Evolutionary conservation across 2,888 invertebrate genomes (phyloP), one percentile per base, ranked within the genome.

Genomic region (Cryptocheilus praepositus): DNA sequence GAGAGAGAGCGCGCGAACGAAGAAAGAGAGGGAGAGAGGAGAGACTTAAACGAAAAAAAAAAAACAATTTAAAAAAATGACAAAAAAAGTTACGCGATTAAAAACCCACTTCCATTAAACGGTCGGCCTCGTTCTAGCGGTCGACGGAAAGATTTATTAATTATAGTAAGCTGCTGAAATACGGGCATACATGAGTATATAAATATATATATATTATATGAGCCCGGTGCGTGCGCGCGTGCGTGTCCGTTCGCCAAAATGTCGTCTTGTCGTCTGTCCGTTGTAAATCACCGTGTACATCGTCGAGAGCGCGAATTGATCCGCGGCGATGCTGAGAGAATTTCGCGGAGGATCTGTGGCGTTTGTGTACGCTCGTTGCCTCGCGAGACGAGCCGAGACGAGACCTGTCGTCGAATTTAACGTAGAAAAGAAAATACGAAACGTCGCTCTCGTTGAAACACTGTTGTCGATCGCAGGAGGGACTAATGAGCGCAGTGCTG

Each of bases 71-170:
- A n/a, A 25, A 49, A 56, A 49, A 55, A 56, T 53, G 49, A 56
- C 63, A 46, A 53, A 46, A 62, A 54, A 46, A 49, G 36, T 36
- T 11, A 11, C 36, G 36, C 36, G 36, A 36, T 36, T 8, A 36
- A 36, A 58, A 44, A 49, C 59, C 51, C 36, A 60, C 59, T 60
- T 60, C 59, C 59, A 60, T 60, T 51, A 22, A 56, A 43, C 44
- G 66, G 69, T 76, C 76, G 83, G 80, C 80, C 86, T 84, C 86
- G 86, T 86, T 86, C 77, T 86, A 86, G 86, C 82, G 86, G 81
- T 80, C 78, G 73, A 68, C 65, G n/a, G 52, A 52, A 69, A 51
- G 21, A 60, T 53, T 60, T 66, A 44, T 67, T 64, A 60, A 64
- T 61, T 66, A 56, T 62, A 64, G 58, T 66, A 66, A 65, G 13